phyloP scores from a whole-genome alignment of 1,140 invertebrate species.

The Chironomus striatipennis region DNA sequence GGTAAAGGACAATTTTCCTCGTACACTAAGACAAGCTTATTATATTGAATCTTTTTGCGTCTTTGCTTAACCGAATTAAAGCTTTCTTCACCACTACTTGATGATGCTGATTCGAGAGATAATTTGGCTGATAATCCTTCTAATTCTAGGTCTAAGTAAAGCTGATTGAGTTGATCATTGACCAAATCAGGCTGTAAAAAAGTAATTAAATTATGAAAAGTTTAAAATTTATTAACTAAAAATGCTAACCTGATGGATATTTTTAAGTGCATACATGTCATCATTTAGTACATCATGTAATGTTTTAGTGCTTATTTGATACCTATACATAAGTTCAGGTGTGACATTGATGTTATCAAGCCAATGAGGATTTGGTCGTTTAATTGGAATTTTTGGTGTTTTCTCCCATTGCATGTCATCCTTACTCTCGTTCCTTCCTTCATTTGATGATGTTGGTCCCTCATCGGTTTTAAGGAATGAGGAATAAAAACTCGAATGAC shows the following conservation, averaged over 20 bases:
- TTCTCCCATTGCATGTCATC: neutral
- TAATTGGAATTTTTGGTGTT: neutral
- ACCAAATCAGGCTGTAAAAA: constrained; percentile 53
- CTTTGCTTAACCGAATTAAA: constrained; percentile 31
- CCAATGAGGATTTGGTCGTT: constrained; percentile 47
- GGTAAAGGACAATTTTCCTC: constrained; percentile 46
- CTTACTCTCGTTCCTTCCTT: neutral
- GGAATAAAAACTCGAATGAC: constrained; percentile 47
- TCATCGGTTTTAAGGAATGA: constrained; percentile 46
- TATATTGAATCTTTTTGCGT: constrained; percentile 43
- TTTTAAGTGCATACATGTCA: constrained; percentile 48
- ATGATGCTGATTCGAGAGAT: constrained; percentile 51
- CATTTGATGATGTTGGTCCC: constrained; percentile 10
- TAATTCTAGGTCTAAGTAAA: constrained; percentile 61
- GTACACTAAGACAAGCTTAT: constrained; percentile 48
- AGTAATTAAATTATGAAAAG: neutral
- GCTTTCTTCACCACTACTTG: constrained; percentile 47
- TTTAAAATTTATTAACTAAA: constrained; percentile 24
- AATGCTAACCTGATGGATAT: constrained; percentile 43
- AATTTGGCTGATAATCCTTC: constrained; percentile 49
- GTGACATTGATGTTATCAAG: constrained; percentile 48
- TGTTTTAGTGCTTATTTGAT: constrained; percentile 49
- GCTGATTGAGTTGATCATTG: constrained; percentile 60
- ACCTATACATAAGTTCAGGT: constrained; percentile 52
- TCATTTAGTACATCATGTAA: constrained; percentile 50